Evolutionary conservation across 2,888 invertebrate species (phyloP).

Genomic region (Caenorhabditis virilis): DNA sequence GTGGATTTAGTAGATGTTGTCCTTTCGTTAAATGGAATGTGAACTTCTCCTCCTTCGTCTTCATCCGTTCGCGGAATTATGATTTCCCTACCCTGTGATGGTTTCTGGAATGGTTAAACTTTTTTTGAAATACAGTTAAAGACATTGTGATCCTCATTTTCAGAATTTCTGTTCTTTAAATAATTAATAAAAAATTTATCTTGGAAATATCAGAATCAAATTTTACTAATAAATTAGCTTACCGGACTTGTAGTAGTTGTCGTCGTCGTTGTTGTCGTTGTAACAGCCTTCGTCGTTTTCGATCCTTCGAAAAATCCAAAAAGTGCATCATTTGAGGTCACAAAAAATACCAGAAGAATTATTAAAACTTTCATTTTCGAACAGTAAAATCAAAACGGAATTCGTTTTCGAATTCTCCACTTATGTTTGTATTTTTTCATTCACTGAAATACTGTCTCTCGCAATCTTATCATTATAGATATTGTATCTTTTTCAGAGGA

Average conservation of each 20-base stretch:
- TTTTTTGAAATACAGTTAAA: background rate
- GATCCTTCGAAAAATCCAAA: slow-evolving; percentile 16
- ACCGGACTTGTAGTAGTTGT: slow-evolving; percentile 14
- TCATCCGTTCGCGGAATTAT: slow-evolving; percentile 17
- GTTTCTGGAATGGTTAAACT: background rate
- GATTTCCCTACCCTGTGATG: slow-evolving; percentile 7
- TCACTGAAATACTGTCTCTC: no score
- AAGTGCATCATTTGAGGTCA: background rate
- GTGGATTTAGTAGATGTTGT: slow-evolving; percentile 9
- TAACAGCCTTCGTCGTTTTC: no score
- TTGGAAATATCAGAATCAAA: background rate
- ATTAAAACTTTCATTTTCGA: background rate
- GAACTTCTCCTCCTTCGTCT: slow-evolving; percentile 9
- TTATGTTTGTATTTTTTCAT: no score
- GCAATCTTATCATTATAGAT: no score
- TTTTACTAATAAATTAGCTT: slow-evolving; percentile 1
- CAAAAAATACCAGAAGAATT: background rate
- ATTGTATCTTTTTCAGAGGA: no score
- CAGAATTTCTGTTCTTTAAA: background rate
- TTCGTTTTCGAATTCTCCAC: no score
- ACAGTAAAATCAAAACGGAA: no score
- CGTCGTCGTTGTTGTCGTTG: slow-evolving; percentile 15
- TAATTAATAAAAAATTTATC: background rate
- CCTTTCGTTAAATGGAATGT: slow-evolving; percentile 23
- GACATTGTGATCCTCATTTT: no score